Evolutionary conservation across 1,140 invertebrate species (phyloP), one percentile per base, ranked within the genome.

Genomic region (Dreissena rostriformis): DNA sequence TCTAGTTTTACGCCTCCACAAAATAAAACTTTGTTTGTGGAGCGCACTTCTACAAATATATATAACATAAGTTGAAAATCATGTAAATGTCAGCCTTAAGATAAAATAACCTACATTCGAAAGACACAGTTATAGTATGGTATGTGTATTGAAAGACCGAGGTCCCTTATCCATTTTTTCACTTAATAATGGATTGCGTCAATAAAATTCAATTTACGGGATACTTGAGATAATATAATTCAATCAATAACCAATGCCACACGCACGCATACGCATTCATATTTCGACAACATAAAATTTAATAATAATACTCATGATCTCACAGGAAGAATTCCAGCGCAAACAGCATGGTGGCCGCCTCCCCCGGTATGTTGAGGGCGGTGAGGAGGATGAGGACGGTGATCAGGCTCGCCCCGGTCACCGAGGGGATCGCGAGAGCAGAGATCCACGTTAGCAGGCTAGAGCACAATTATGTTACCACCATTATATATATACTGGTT

Each of bases 281-380:
- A n/a, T 5, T 39, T 39, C 14, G 11, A 19, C 19, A 76, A 17
- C 2, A 76, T 63, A n/a, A 2, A 14, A 10, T 17, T 63, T 4
- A 17, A 5, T 19, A 61, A 17, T 76, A 17, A 63, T 24, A 61
- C 53, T 39, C 51, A 80, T 24, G 17, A 89, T 96, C 97, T 96
- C 94, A 98, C 97, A 98, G 96, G 91, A 98, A 96, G 97, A 97
- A 98, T 91, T 98, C 97, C 52, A 98, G 96, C 73, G 97, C 96
- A 92, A 97, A 98, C 7, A 98, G 94, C 5, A 98, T 93, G 1
- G 96, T 97, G 1, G 98, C 96, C 90, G 97, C 96, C 89, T 97
- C 95, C 1, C 83, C 82, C 4, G 90, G 91, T 5, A 92, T 87
- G 66, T 73, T 86, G 12, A 91, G 76, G 22, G 90, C 86, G 15